Percentiles rank a stretch among this genome's conserved stretches.
Conservation (phyloP, 2,113 vertebrate genomes). For the Mugil cephalus region DNA sequence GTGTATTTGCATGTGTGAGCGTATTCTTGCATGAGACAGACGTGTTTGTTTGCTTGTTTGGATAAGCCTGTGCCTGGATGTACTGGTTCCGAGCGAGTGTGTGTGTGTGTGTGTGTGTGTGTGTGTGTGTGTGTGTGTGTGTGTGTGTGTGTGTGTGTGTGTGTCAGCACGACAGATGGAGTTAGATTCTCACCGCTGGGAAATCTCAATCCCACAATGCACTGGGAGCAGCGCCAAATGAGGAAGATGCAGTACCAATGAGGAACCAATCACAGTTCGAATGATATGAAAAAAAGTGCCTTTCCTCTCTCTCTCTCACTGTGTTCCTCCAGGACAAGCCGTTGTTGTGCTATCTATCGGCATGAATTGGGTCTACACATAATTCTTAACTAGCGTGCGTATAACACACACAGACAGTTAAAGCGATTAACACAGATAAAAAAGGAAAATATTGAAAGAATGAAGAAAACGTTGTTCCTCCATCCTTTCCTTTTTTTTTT, state of each 20-base stretch:
- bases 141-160: slow-evolving; percentile 46
- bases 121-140: slow-evolving; percentile 50
- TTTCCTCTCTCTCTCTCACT: slow-evolving; percentile 14
- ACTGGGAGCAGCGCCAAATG: slow-evolving; percentile 72
- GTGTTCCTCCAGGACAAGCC: slow-evolving; percentile 6
- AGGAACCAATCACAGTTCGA: slow-evolving; percentile 67
- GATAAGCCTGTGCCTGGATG: slow-evolving; percentile 71
- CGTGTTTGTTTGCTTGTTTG: slow-evolving; percentile 72
- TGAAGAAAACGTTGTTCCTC: slow-evolving; percentile 13
- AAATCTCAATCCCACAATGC: slow-evolving; percentile 80
- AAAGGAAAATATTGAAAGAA: slow-evolving; percentile 44
- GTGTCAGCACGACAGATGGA: slow-evolving; percentile 72
- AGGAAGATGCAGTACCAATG: slow-evolving; percentile 59
- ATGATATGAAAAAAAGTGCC: slow-evolving; percentile 38
- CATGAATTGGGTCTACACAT: slow-evolving; percentile 37
- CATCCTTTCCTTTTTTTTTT: slow-evolving; percentile 40
- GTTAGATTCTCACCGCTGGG: slow-evolving; percentile 73
- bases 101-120: slow-evolving; percentile 46
- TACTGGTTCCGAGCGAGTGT: slow-evolving; percentile 60
- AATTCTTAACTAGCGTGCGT: slow-evolving; percentile 31
- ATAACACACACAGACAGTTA: slow-evolving; percentile 47
- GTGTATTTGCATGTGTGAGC: slow-evolving; percentile 3
- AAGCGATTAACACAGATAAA: slow-evolving; percentile 59
- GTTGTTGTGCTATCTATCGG: slow-evolving; percentile 65
- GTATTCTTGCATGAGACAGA: slow-evolving; percentile 49